phyloP scores from a whole-genome alignment of 1,140 invertebrate species.

The Macrotrachela quadricornifera region DNA sequence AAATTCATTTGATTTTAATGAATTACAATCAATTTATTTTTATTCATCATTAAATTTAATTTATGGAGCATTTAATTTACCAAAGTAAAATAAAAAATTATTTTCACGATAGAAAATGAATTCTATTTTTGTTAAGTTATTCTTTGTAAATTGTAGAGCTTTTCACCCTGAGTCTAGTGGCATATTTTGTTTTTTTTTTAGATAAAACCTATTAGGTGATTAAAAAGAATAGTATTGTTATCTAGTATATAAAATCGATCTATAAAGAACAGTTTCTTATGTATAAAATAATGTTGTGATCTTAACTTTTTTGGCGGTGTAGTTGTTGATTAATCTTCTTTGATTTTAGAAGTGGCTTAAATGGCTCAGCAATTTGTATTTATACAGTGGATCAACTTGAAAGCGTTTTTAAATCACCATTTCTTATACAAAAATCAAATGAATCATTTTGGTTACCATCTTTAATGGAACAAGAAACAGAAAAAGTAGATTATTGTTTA shows the following conservation, averaged over 20 bases:
- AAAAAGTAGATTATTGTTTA: no score
- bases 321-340: no score
- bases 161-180: no score
- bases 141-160: no score
- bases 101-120: not conserved
- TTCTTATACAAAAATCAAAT: not conserved
- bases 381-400: conserved; percentile 1
- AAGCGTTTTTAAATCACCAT: not conserved
- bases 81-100: conserved; percentile 1
- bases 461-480: no score
- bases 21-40: not conserved
- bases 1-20: conserved; percentile 35
- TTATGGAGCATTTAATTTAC: not conserved
- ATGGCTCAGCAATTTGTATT: conserved; percentile 1
- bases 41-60: not conserved
- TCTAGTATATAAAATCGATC: no score
- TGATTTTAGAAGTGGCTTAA: conserved; percentile 1
- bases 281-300: no score
- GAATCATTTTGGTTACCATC: not conserved
- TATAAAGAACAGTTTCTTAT: no score
- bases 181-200: not conserved
- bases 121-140: conserved; percentile 2
- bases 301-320: no score
- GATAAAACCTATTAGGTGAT: no score
- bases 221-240: no score